Base-by-base conservation (phyloP, 1,140 invertebrate genomes). In the Aphis gossypii region DNA sequence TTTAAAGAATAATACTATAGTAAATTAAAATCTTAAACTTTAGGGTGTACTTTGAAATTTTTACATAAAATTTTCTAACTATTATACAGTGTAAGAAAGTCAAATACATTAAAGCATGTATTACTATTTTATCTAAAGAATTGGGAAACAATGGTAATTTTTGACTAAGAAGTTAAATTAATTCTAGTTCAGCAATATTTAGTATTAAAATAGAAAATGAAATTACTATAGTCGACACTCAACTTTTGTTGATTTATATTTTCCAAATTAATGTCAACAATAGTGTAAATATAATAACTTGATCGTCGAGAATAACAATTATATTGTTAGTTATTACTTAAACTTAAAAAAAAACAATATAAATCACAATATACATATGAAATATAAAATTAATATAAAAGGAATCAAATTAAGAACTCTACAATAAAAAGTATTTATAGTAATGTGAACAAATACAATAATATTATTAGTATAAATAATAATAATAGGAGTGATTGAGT, bases 11-110 rank as follows among this genome's bases (percentile, higher is more conserved):
- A 56, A 60, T 60, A 11, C 1, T 41, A 6, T 41, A 56, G 35
- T 38, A 90, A 41, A 90, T n/a, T 48, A 89, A 88, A 88, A 18
- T 23, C 21, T 54, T 89, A 23, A 90, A 41, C 51, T 90, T 90
- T 56, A 51, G 48, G n/a, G 9, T 51, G 23, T 35, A 51, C n/a
- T 54, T 54, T 35, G 21, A 3, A 54, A 56, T 54, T 90, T 56
- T 56, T 56, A 23, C 8, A 54, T 56, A 30, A 90, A 90, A 90
- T 25, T 0, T 56, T 8, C 7, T 14, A 56, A 21, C 20, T 25
- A 56, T 5, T 41, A 41, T 41, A 82, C 20, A 18, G 21, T 11
- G 25, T 30, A 30, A 30, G 56, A 60, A 60, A 30, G 56, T 60
- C 25, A 14, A 60, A 30, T 60, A 60, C 9, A 60, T 60, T 60